These are phyloP conservation scores for Sciurus vulgaris DNA, from an alignment of 2,797 vertebrate genomes.

Conservation along the genomic window DNA sequence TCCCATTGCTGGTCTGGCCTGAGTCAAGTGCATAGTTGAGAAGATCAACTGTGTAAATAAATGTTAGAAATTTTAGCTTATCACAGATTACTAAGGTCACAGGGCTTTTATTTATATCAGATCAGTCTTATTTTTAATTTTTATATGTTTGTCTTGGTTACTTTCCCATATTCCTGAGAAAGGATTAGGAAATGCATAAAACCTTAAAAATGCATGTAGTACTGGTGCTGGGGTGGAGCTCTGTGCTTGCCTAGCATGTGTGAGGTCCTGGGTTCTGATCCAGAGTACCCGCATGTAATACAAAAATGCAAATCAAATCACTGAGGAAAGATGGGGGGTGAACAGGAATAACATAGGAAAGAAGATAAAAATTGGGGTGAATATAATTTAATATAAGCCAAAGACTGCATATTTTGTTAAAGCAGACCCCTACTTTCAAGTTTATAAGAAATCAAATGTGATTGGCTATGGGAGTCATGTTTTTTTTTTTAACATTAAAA, in stretches of 20 bases:
- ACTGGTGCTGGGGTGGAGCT: background rate
- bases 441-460: background rate
- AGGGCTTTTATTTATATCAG: background rate
- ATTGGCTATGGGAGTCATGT: background rate
- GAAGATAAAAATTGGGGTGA: background rate
- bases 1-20: fast-evolving
- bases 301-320: background rate
- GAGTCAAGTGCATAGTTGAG: background rate
- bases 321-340: background rate
- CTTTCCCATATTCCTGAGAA: background rate
- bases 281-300: background rate
- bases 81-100: background rate
- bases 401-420: background rate
- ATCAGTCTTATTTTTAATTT: background rate
- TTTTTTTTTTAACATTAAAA: too few relatives aligned
- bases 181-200: background rate
- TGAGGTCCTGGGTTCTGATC: background rate
- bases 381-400: background rate
- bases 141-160: background rate
- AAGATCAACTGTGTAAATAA: background rate
- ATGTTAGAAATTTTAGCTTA: background rate
- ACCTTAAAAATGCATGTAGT: background rate
- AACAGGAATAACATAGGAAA: background rate
- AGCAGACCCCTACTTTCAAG: background rate
- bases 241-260: too few relatives aligned